A percentile compares a stretch with the other conserved stretches of the same genome.
Conservation (phyloP, 2,888 invertebrate species). For the Acleris cristana region DNA sequence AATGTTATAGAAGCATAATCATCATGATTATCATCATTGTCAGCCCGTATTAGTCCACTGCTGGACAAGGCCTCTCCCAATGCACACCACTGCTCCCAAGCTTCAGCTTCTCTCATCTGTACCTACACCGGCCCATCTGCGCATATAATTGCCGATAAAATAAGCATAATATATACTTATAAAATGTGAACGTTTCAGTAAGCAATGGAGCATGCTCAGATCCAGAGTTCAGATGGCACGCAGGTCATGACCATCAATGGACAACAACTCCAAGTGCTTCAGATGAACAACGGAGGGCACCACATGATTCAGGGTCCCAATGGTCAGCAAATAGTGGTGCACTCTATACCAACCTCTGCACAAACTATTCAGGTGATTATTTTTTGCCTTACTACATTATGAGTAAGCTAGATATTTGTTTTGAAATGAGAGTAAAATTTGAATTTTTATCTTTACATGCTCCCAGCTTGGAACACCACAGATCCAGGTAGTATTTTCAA, state of each 20-base stretch:
- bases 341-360: slow-evolving; percentile 85
- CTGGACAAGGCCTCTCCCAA: too few species aligned
- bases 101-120: too few species aligned
- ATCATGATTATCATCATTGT: too few species aligned
- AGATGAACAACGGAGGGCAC: slow-evolving; percentile 71
- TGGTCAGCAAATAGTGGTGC: slow-evolving; percentile 89
- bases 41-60: too few species aligned
- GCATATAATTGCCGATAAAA: too few species aligned
- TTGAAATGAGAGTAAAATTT: background rate
- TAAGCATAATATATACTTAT: too few species aligned
- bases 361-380: slow-evolving; percentile 83
- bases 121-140: too few species aligned
- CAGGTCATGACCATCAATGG: slow-evolving; percentile 86
- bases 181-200: slow-evolving; percentile 41
- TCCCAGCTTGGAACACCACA: slow-evolving; percentile 71
- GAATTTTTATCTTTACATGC: slow-evolving; percentile 55
- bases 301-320: slow-evolving; percentile 87
- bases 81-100: too few species aligned
- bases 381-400: too few species aligned
- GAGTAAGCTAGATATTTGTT: too few species aligned
- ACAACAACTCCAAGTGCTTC: slow-evolving; percentile 86
- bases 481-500: slow-evolving; percentile 73
- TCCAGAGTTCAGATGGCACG: slow-evolving; percentile 84
- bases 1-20: too few species aligned
- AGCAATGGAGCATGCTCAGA: slow-evolving; percentile 84